Base-by-base conservation (phyloP, 2,797 vertebrate species). In the Lateolabrax maculatus region DNA sequence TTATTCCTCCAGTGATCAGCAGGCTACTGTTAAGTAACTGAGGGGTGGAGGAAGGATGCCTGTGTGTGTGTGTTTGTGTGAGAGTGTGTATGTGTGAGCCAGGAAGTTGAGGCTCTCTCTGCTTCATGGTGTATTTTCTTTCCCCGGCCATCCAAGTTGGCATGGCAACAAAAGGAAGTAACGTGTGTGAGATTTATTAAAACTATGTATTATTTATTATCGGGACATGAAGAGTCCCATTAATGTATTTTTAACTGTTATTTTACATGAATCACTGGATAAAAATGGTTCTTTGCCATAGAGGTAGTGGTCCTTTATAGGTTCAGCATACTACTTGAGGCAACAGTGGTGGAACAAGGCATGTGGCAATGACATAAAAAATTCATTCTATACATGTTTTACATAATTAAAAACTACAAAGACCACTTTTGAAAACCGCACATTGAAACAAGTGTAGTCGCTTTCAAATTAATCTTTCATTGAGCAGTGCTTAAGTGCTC, bases 121-220 rank as follows among this genome's bases (percentile, higher is more conserved):
- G 64, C 39, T 74, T 75, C 60, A 37, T 69, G 77, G 46, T 68
- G 66, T 63, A 12, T 21, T 63, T 67, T 82, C 62, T 63, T 15
- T 8, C 19, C 61, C 62, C 63, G 68, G 60, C 60, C 71, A 68
- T 75, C 73, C 69, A 43, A 53, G 81, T 88, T 86, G 87, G 70
- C 87, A 79, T 79, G 84, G 77, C 79, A 84, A 88, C 89, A 72
- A 74, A 80, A 80, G 63, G 61, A 83, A 81, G 64, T 56, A 64
- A 46, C 64, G 62, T 60, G 69, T 75, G 72, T 53, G 53, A 62
- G 77, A 67, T 79, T 84, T 75, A 73, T 81, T 70, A 56, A 72
- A 78, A 70, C 25, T 41, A 78, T 86, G 39, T 90, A 71, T 90
- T 90, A 92, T 92, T 92, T 92, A 90, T 91, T 84, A 86, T 62